phyloP scores from a whole-genome alignment of 1,140 invertebrate species.

The Trachymyrmex cornetzi region DNA sequence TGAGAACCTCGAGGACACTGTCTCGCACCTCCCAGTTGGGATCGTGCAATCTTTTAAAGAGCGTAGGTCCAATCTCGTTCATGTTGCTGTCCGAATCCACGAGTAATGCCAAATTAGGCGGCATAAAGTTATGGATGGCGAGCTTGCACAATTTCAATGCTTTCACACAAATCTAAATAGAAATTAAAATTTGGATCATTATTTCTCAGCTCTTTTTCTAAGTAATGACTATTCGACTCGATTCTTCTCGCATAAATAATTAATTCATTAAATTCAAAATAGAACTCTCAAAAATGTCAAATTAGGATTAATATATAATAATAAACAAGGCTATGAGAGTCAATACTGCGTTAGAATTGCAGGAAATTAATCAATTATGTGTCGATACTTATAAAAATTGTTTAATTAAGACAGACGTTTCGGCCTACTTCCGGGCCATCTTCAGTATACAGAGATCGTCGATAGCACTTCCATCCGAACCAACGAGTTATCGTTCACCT shows the following conservation, averaged over 20 bases:
- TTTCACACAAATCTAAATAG: constrained; percentile 89
- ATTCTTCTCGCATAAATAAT: neutral
- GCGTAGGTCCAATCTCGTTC: constrained; percentile 89
- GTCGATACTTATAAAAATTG: too few relatives aligned
- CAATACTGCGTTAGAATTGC: too few relatives aligned
- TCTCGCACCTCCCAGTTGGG: constrained; percentile 92
- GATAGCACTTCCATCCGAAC: too few relatives aligned
- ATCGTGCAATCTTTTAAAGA: constrained; percentile 91
- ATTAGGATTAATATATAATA: too few relatives aligned
- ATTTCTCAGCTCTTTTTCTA: neutral
- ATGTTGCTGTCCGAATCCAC: constrained; percentile 90
- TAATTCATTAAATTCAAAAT: too few relatives aligned
- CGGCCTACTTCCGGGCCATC: too few relatives aligned
- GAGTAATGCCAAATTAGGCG: constrained; percentile 91
- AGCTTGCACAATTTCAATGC: constrained; percentile 90
- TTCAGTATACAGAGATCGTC: too few relatives aligned
- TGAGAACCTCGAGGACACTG: constrained; percentile 90
- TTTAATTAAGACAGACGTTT: too few relatives aligned
- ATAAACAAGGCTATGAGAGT: too few relatives aligned
- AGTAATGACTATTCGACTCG: neutral
- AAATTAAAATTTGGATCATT: constrained; percentile 10
- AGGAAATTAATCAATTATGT: too few relatives aligned
- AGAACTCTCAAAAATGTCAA: too few relatives aligned
- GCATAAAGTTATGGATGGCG: constrained; percentile 91
- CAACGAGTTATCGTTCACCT: too few relatives aligned